Evolutionary conservation across 2,113 vertebrate species (phyloP).

Genomic region (human (Homo sapiens)): GRCh38 chr22:32571501-32572000

Average conservation of each 20-base stretch:
- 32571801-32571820: neutral
- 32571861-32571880: neutral
- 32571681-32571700: neutral
- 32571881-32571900: neutral
- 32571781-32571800: neutral
- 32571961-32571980: neutral
- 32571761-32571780: neutral
- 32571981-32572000: neutral
- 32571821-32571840: neutral
- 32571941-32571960: neutral
- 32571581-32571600: neutral
- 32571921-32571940: neutral
- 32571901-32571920: neutral
- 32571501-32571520: neutral
- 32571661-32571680: neutral
- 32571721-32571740: neutral
- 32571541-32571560: neutral
- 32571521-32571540: neutral
- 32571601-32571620: neutral
- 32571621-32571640: neutral
- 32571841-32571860: neutral
- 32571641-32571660: neutral
- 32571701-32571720: neutral
- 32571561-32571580: neutral
- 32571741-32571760: neutral